A percentile compares a stretch with the other conserved stretches of the same genome.
phyloP scores from a whole-genome alignment of 2,113 vertebrate genomes.

The Murina feae region DNA sequence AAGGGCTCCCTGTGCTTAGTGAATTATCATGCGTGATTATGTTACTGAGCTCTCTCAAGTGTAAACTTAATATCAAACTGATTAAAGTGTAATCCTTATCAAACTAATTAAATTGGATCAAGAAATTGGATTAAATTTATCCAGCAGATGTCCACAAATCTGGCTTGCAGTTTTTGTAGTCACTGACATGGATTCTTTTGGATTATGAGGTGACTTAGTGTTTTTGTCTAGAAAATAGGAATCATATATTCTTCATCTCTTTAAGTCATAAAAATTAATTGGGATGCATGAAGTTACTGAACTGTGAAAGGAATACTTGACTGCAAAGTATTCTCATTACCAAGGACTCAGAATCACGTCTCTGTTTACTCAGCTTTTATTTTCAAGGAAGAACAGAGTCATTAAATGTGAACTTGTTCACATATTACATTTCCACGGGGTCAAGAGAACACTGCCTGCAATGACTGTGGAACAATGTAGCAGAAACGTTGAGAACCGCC shows the following conservation, averaged over 20 bases:
- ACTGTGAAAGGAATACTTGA: conserved; percentile 20
- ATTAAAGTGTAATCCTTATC: not conserved
- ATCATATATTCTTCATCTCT: not conserved
- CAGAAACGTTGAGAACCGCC: conserved; percentile 12
- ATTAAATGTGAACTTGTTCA: not conserved
- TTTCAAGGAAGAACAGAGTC: not conserved
- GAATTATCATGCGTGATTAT: not conserved
- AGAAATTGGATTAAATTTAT: too few relatives aligned
- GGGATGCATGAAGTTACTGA: not conserved
- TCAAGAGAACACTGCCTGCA: not conserved
- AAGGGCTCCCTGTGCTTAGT: not conserved
- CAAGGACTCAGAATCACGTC: not conserved
- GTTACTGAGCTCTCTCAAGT: not conserved
- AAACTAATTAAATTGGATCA: not conserved
- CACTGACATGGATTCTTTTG: not conserved
- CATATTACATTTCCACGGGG: not conserved
- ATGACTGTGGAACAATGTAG: not conserved
- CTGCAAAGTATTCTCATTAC: not conserved
- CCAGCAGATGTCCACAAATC: not conserved
- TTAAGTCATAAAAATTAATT: conserved; percentile 18
- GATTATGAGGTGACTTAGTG: not conserved
- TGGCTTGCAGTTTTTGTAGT: not conserved
- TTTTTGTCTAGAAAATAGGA: not conserved
- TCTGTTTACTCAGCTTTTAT: conserved; percentile 17
- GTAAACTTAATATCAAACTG: not conserved